Base-by-base conservation (phyloP, 1,140 invertebrate genomes). In the Drosophila guanche region DNA sequence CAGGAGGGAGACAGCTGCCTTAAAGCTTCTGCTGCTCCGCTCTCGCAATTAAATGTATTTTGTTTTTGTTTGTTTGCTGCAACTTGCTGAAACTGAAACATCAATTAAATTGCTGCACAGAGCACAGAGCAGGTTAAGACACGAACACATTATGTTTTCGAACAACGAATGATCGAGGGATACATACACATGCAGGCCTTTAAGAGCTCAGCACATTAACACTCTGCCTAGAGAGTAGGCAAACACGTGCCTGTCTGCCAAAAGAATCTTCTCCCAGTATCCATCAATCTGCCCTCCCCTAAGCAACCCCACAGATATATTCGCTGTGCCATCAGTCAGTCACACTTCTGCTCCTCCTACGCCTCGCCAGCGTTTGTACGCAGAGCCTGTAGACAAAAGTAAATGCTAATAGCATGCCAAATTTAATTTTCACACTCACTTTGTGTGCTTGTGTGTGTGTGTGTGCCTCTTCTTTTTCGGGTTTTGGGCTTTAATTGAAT, bases 371-470 rank as follows among this genome's bases (percentile, higher is more conserved):
- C 60, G 42, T 29, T 68, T 59, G 51, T 22, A 5, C 40, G 53
- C 16, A 20, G 16, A 20, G 16, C 16, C 33, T 37, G 33, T 63
- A 67, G 71, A 75, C 71, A 67, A 58, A 46, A 58, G 55, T 55
- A 14, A 76, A 76, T 72, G 60, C 75, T 66, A 61, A 68, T 73
- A 59, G 43, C 69, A 62, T 56, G 57, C 57, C 63, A 79, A 79
- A 79, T 79, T 75, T 68, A 75, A 79, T 79, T 79, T 79, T 70
- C 71, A 79, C 69, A 72, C 68, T 72, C 69, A 72, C 68, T 72
- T 71, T 63, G 59, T 69, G 59, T 25, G 43, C 23, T 33, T 45
- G 46, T 37, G n/a, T 37, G 29, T 4, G 42, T 25, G 56, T 54
- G 66, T 12, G n/a, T 42, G 22, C 43, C 23, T 41, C 41, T 60